Evolutionary conservation across 2,888 invertebrate species (phyloP), one percentile per base, ranked within the genome.

Genomic region (Papilio demoleus): DNA sequence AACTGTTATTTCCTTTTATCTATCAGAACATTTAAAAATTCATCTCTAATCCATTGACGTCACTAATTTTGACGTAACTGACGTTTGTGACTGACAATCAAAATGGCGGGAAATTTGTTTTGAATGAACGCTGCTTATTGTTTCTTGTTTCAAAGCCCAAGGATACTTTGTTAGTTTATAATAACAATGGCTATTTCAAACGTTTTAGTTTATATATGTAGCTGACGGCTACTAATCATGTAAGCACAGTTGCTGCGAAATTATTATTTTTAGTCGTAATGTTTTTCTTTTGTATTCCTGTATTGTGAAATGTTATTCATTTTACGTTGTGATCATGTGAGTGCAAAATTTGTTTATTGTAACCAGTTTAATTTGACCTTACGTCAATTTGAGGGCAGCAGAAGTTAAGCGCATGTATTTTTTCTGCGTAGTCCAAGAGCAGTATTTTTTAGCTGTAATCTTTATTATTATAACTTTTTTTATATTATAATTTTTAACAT

Each of bases 241-340:
- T n/a, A 56, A n/a, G 65, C 61, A 68, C 67, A 61, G 65, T 70
- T 58, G 68, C 70, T 70, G 70, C 68, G 73, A 70, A 72, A 71
- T 73, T 73, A 67, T 74, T 69, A 67, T 74, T 67, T 58, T 73
- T 68, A 71, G 69, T 70, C 73, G 62, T 70, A 71, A 72, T 71
- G 65, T 53, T 68, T 66, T 82, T 81, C 70, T 70, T 78, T 82
- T 81, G 79, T 85, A 88, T 89, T 90, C 88, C 90, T 90, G 85
- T 87, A 83, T 85, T 87, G 90, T 91, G 88, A 92, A 92, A 91
- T 91, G 92, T 81, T 79, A 77, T 81, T 85, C 92, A 92, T 92
- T 92, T 92, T 90, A 88, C 91, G 86, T 91, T 90, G 92, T 92
- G 92, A 92, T 92, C 86, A 90, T 88, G 85, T 85, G 87, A 92